Evolutionary conservation across 35 echinoderm and acorn worm species (phyloP), one percentile per base, ranked within the genome.

Genomic region (Amphiura filiformis): DNA sequence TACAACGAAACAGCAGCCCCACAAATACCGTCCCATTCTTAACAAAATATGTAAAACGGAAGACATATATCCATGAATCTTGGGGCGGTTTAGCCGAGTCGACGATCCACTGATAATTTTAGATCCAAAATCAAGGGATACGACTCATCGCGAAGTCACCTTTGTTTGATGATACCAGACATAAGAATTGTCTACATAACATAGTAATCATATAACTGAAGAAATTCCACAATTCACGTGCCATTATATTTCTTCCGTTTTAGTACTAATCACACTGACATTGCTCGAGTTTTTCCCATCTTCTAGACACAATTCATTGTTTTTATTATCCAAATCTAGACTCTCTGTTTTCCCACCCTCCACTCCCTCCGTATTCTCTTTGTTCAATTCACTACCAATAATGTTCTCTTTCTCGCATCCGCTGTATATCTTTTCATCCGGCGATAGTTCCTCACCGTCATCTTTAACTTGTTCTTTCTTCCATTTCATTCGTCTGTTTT

Each of bases 401-500:
- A 70, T 70, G 61, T 70, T 70, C 28, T 70, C 61, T 70, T 70
- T 70, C 26, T 70, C 61, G 28, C 61, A 70, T 70, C 61, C 61
- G 26, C 7, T 70, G 61, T 13, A 70, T 5, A 23, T 70, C 28
- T 70, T 70, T 70, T 70, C 61, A n/a, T 70, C 61, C 26, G 61
- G 28, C 61, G 61, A 70, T 13, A 70, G 61, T 15, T 77, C 82
- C 15, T 47, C 82, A 4, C 32, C 49, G 0, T 49, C 83, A 26
- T 93, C 95, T 52, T 79, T 81, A 80, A 78, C 39, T 82, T 86
- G 84, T 76, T 97, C 95, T 78, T 97, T 97, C 78, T 97, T 97
- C 95, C 95, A 97, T 57, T 97, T 97, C 95, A 97, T 97, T 32
- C 95, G 76, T 38, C 95, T 86, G 83, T 97, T 97, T 57, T 97